Evolutionary conservation across 2,888 invertebrate species (phyloP).

Genomic region (Isoperla grammatica): DNA sequence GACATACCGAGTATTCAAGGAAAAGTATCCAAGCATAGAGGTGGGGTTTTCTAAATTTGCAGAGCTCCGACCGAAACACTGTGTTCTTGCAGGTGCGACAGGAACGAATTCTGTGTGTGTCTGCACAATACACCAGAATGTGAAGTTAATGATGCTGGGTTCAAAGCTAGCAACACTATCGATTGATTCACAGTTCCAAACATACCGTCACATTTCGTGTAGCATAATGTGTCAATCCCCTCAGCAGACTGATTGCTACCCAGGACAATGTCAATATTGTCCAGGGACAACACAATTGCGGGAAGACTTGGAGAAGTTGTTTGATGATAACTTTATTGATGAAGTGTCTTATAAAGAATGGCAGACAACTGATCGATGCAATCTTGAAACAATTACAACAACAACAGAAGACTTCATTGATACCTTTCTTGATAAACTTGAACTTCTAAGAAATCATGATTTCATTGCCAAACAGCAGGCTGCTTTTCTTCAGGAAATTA

Average conservation of each 20-base stretch:
- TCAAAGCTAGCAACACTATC: not conserved
- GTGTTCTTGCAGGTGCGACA: slow-evolving; percentile 16
- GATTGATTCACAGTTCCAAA: not conserved
- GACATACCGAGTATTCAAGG: slow-evolving; percentile 13
- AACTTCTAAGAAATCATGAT: not conserved
- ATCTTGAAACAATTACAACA: not conserved
- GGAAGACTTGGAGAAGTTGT: not conserved
- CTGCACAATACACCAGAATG: not conserved
- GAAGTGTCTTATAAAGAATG: not conserved
- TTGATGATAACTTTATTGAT: not conserved
- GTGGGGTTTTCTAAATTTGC: slow-evolving; percentile 23
- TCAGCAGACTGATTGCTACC: not conserved
- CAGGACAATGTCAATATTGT: not conserved
- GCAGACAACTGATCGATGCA: not conserved
- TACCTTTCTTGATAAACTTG: not conserved
- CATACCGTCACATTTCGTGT: not conserved
- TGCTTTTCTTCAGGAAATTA: not conserved
- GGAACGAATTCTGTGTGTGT: not conserved
- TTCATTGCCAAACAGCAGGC: slow-evolving; percentile 5
- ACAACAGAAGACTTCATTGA: slow-evolving; percentile 3
- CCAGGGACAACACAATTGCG: not conserved
- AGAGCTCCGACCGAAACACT: slow-evolving; percentile 19
- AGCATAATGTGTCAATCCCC: not conserved
- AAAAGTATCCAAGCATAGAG: slow-evolving; percentile 6
- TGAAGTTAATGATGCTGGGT: not conserved